Conservation (phyloP, 2,797 vertebrate genomes). For the Anolis apletophallus region DNA sequence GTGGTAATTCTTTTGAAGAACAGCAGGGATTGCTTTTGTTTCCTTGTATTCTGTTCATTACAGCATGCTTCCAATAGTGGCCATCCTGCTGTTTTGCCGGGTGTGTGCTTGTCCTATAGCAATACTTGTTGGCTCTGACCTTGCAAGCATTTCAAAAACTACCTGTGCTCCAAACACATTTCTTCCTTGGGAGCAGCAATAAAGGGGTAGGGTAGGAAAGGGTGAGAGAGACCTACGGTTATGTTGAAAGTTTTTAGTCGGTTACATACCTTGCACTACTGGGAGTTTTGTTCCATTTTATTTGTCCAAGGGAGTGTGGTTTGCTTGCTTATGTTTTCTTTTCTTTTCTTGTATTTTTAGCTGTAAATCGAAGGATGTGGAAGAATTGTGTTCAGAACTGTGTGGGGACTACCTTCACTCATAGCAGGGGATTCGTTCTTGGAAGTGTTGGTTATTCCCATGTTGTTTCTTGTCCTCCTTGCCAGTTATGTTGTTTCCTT, state of each 20-base stretch:
- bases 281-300: slow-evolving; percentile 1
- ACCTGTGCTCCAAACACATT: slow-evolving; percentile 43
- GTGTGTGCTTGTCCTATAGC: slow-evolving; percentile 37
- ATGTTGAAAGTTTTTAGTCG: slow-evolving; percentile 22
- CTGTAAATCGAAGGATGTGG: slow-evolving; percentile 14
- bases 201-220: slow-evolving; percentile 12
- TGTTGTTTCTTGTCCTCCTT: not conserved
- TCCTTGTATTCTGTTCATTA: slow-evolving; percentile 35
- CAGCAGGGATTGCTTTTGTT: slow-evolving; percentile 17
- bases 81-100: slow-evolving; percentile 12
- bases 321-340: not conserved
- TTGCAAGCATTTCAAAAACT: slow-evolving; percentile 31
- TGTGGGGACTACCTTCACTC: slow-evolving; percentile 15
- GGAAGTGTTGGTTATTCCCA: not conserved
- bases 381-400: slow-evolving; percentile 9
- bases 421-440: not conserved
- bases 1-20: slow-evolving; percentile 30
- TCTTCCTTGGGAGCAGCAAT: slow-evolving; percentile 43
- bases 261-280: slow-evolving; percentile 29
- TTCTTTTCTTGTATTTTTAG: not conserved
- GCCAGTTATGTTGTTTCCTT: not conserved
- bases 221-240: slow-evolving; percentile 4
- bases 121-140: slow-evolving; percentile 37
- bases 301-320: not conserved
- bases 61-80: slow-evolving; percentile 65